Conservation (phyloP, 1,140 invertebrate species). For the Tetramorium alpestre region DNA sequence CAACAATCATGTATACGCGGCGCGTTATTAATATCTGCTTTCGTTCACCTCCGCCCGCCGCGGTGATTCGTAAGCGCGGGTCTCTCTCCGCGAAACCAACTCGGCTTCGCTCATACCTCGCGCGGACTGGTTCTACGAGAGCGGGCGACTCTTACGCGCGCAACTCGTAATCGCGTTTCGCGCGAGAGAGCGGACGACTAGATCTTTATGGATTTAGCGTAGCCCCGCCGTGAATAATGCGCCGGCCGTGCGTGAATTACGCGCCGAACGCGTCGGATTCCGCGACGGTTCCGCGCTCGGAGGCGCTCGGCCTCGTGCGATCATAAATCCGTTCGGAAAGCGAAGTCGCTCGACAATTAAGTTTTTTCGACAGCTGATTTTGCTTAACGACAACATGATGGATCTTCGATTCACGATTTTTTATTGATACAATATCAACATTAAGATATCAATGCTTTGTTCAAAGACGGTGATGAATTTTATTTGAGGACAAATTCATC, state of each 20-base stretch:
- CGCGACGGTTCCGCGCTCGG: neutral
- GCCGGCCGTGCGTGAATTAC: conserved; percentile 46
- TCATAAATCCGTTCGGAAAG: neutral
- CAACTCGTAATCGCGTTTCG: conserved; percentile 1
- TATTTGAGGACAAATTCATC: neutral
- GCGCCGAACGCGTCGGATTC: conserved; percentile 29
- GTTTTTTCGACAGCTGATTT: neutral
- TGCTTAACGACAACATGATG: too few relatives aligned
- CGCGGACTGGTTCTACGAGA: conserved; percentile 44
- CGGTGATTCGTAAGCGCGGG: conserved; percentile 71
- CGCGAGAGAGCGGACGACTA: neutral
- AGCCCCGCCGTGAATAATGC: conserved; percentile 38
- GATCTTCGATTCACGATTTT: neutral
- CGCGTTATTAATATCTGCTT: conserved; percentile 82
- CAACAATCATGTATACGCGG: conserved; percentile 79
- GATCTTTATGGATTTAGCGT: conserved; percentile 39
- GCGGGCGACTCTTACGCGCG: neutral
- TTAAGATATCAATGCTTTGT: neutral
- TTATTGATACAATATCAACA: neutral
- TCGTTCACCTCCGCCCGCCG: conserved; percentile 65
- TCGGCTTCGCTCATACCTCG: conserved; percentile 22
- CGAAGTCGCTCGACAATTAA: neutral
- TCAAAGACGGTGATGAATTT: neutral
- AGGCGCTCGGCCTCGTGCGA: neutral
- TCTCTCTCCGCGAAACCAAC: conserved; percentile 17